Evolutionary conservation across 2,797 vertebrate species (phyloP).

Genomic region (Brachymystax lenok): DNA sequence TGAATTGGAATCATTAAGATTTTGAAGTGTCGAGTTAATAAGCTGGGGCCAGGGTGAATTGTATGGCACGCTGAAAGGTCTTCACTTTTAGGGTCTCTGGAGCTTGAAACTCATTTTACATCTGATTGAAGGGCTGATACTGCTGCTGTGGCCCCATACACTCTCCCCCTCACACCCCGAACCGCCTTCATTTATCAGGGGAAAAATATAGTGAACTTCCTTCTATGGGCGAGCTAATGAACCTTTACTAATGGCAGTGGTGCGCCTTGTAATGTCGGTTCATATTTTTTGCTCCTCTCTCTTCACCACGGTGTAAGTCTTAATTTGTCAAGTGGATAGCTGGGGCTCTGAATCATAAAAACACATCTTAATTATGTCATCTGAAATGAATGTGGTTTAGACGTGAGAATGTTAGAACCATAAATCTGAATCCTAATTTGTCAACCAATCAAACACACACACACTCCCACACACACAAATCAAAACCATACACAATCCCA

Average conservation of each 20-base stretch:
- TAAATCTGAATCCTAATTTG: conserved; percentile 28
- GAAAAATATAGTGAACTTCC: conserved; percentile 27
- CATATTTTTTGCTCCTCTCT: neutral
- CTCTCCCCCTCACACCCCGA: conserved; percentile 24
- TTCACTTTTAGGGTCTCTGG: conserved; percentile 38
- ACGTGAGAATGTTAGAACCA: conserved; percentile 16
- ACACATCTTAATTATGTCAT: conserved; percentile 27
- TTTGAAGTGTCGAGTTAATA: conserved; percentile 34
- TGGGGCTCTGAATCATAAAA: conserved; percentile 39
- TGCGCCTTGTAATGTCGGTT: conserved; percentile 18
- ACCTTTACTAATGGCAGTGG: conserved; percentile 41
- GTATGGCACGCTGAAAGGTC: conserved; percentile 33
- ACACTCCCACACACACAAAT: conserved; percentile 6
- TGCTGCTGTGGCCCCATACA: conserved; percentile 30
- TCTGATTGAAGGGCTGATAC: conserved; percentile 44
- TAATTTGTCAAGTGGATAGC: conserved; percentile 40
- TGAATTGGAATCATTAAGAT: conserved; percentile 29
- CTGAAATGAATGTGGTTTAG: conserved; percentile 20
- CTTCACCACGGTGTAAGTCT: conserved; percentile 24
- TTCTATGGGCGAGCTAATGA: conserved; percentile 43
- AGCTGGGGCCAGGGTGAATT: conserved; percentile 29
- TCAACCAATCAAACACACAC: neutral
- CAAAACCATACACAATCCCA: neutral
- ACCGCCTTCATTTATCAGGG: conserved; percentile 28
- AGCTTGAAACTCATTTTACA: conserved; percentile 48